Evolutionary conservation across 2,888 invertebrate species (phyloP).

Genomic region (Leucozona laternaria): DNA sequence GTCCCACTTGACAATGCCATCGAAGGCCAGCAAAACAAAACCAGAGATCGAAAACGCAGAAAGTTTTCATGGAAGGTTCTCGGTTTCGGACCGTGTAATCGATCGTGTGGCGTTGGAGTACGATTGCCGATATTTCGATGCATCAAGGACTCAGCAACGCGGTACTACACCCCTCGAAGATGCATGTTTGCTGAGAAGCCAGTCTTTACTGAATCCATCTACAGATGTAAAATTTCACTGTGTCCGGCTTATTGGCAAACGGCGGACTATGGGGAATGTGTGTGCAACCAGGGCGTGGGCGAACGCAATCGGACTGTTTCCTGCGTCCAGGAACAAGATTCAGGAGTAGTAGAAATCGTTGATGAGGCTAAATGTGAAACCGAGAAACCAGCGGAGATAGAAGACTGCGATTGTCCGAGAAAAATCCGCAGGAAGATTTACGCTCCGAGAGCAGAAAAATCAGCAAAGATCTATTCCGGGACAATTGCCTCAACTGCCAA

Average conservation of each 20-base stretch:
- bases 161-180: slow-evolving; percentile 87
- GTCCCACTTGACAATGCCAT: slow-evolving; percentile 78
- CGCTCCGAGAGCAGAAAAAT: slow-evolving; percentile 73
- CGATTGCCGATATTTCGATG: slow-evolving; percentile 84
- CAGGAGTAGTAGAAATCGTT: slow-evolving; percentile 83
- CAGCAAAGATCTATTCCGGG: slow-evolving; percentile 76
- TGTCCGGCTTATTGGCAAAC: slow-evolving; percentile 93
- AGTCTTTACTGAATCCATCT: slow-evolving; percentile 85
- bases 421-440: slow-evolving; percentile 77
- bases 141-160: slow-evolving; percentile 87
- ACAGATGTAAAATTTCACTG: slow-evolving; percentile 89
- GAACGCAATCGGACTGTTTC: slow-evolving; percentile 88
- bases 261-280: slow-evolving; percentile 91
- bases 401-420: slow-evolving; percentile 83
- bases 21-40: slow-evolving; percentile 69
- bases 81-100: slow-evolving; percentile 91
- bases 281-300: slow-evolving; percentile 87
- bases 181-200: slow-evolving; percentile 87
- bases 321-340: slow-evolving; percentile 85
- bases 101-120: slow-evolving; percentile 88
- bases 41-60: slow-evolving; percentile 84
- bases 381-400: slow-evolving; percentile 84
- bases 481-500: slow-evolving; percentile 75
- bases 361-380: slow-evolving; percentile 86
- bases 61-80: slow-evolving; percentile 89